phyloP scores from a whole-genome alignment of 2,797 vertebrate species.

The Anabas testudineus region DNA sequence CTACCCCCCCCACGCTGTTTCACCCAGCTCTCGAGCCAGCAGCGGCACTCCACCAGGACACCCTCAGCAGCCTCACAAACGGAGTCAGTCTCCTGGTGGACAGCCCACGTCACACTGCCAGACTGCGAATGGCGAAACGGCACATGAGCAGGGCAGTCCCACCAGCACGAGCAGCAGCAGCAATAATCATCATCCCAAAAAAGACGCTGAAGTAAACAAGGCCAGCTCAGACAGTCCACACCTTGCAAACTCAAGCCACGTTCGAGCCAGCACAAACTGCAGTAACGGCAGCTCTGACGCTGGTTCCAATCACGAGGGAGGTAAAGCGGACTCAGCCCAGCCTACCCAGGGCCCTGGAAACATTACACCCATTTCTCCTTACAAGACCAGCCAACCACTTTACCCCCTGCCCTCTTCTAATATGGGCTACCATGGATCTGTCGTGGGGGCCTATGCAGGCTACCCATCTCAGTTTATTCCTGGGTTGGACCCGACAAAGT shows the following conservation, averaged over 20 bases:
- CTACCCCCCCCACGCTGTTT: constrained; percentile 85
- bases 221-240: constrained; percentile 73
- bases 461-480: constrained; percentile 94
- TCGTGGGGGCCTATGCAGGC: constrained; percentile 93
- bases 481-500: constrained; percentile 91
- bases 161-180: constrained; percentile 58
- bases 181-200: constrained; percentile 71
- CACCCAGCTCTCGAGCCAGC: constrained; percentile 78
- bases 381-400: constrained; percentile 92
- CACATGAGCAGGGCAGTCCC: constrained; percentile 69
- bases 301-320: constrained; percentile 81
- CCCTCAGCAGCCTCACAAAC: constrained; percentile 69
- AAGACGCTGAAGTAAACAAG: constrained; percentile 76
- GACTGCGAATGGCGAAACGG: constrained; percentile 65
- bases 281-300: constrained; percentile 85
- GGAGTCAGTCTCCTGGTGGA: constrained; percentile 77
- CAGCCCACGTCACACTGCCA: constrained; percentile 80
- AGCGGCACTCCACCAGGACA: constrained; percentile 84
- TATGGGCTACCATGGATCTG: constrained; percentile 97
- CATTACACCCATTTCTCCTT: constrained; percentile 94
- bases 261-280: constrained; percentile 81
- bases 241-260: constrained; percentile 82
- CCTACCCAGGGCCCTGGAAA: constrained; percentile 83
- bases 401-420: constrained; percentile 92
- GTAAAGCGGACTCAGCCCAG: constrained; percentile 86